Percentiles rank a stretch among this genome's conserved stretches.
Evolutionary conservation across 2,888 invertebrate species (phyloP).

Genomic region (Hesperia comma): DNA sequence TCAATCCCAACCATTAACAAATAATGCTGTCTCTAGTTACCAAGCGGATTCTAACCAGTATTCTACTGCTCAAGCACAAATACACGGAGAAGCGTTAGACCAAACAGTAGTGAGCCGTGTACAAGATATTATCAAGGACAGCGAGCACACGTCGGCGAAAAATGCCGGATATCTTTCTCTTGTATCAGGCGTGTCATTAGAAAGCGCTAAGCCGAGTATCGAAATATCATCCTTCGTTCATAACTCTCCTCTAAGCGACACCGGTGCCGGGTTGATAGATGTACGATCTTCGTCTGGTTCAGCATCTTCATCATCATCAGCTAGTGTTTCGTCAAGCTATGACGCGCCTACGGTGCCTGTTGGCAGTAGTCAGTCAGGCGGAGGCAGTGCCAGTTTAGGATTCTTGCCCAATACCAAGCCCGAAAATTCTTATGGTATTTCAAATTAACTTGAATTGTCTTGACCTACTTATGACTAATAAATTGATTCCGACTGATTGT

Average conservation of each 20-base stretch:
- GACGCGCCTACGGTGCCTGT: constrained; percentile 54
- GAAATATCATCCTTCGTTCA: constrained; percentile 75
- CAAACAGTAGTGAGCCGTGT: constrained; percentile 66
- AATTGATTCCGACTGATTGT: constrained; percentile 4
- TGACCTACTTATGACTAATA: not conserved
- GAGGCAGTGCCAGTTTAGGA: constrained; percentile 50
- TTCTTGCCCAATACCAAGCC: constrained; percentile 70
- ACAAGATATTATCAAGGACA: constrained; percentile 70
- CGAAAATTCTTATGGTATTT: constrained; percentile 64
- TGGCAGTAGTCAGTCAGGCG: constrained; percentile 50
- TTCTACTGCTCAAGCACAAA: constrained; percentile 52
- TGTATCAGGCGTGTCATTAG: constrained; percentile 73
- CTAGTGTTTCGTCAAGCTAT: constrained; percentile 49
- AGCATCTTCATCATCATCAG: constrained; percentile 47
- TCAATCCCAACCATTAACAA: constrained; percentile 52
- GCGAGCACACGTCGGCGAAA: constrained; percentile 70
- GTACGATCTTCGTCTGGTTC: constrained; percentile 38
- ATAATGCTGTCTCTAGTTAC: constrained; percentile 48
- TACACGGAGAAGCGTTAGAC: constrained; percentile 65
- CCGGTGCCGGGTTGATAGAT: constrained; percentile 30
- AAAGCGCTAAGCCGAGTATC: constrained; percentile 71
- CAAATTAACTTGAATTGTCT: constrained; percentile 54
- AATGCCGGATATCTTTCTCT: constrained; percentile 69
- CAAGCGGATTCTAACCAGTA: constrained; percentile 72
- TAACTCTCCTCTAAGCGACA: constrained; percentile 54